These are phyloP conservation scores for Pterocles burchelli DNA, from an alignment of 2,113 vertebrate species.

Conservation along the genomic window DNA sequence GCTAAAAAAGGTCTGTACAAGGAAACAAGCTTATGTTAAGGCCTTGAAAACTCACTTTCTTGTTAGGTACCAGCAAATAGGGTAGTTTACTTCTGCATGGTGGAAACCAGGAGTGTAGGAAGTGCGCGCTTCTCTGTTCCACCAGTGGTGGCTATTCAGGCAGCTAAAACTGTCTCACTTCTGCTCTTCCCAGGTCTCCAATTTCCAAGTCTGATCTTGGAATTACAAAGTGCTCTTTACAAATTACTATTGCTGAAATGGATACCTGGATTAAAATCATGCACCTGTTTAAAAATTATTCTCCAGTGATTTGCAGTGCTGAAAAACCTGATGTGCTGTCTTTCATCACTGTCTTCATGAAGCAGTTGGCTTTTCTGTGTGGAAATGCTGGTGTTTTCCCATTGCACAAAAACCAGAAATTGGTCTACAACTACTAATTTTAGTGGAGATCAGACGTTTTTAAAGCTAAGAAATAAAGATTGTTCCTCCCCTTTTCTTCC, in stretches of 20 bases:
- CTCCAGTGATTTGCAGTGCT: background rate
- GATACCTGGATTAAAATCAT: background rate
- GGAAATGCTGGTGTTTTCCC: background rate
- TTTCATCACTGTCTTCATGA: background rate
- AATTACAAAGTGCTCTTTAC: background rate
- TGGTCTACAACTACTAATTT: background rate
- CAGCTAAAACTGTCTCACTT: background rate
- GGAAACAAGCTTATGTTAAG: background rate
- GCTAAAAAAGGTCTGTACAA: background rate
- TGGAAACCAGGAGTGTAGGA: background rate
- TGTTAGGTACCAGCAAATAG: background rate
- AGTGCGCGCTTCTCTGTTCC: background rate
- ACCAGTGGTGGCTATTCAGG: background rate
- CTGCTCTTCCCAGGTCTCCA: background rate
- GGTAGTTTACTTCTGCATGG: background rate
- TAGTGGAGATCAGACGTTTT: background rate
- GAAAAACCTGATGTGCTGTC: background rate
- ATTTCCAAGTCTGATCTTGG: background rate
- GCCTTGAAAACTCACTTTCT: background rate
- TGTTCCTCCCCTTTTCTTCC: background rate
- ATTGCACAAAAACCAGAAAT: background rate
- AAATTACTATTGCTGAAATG: background rate
- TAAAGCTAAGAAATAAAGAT: background rate
- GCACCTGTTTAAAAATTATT: background rate
- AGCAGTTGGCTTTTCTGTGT: background rate